Conservation (phyloP, 2,888 invertebrate species). For the Caenorhabditis sp. region DNA sequence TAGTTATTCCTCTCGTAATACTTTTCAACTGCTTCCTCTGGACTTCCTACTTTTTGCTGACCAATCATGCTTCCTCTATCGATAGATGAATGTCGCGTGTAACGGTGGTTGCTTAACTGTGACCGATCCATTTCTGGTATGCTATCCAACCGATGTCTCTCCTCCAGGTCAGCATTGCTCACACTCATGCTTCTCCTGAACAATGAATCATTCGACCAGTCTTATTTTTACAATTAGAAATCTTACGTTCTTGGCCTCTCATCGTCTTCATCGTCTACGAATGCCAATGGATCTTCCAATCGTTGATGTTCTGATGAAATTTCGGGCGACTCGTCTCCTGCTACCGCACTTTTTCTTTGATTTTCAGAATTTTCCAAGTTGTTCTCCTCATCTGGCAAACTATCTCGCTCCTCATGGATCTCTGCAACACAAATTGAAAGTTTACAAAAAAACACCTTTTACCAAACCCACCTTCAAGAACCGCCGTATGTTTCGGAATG, state of each 20-base stretch:
- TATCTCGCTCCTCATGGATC: slow-evolving; percentile 58
- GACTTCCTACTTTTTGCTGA: background rate
- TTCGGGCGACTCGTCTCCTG: slow-evolving; percentile 18
- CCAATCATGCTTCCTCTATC: slow-evolving; percentile 23
- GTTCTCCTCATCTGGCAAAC: slow-evolving; percentile 51
- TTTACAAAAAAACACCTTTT: background rate
- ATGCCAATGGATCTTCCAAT: slow-evolving; percentile 37
- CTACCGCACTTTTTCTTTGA: slow-evolving; percentile 34
- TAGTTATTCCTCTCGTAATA: slow-evolving; percentile 62
- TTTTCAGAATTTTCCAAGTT: slow-evolving; percentile 3
- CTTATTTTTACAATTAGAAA: background rate
- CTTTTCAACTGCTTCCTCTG: slow-evolving; percentile 52
- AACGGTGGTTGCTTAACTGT: slow-evolving; percentile 34
- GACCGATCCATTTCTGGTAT: slow-evolving; percentile 17
- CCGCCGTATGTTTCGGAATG: slow-evolving; percentile 37
- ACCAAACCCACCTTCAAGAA: slow-evolving; percentile 37
- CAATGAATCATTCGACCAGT: background rate
- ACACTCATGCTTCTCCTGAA: slow-evolving; percentile 52
- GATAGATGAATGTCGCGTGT: slow-evolving; percentile 48
- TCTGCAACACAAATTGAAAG: slow-evolving; percentile 36
- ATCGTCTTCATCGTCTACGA: slow-evolving; percentile 44
- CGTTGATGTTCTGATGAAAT: slow-evolving; percentile 14
- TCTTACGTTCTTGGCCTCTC: slow-evolving; percentile 35
- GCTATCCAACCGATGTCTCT: slow-evolving; percentile 29
- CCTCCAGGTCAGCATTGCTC: slow-evolving; percentile 38